phyloP scores from a whole-genome alignment of 2,888 invertebrate genomes.

The Scaptomyza tumidula region DNA sequence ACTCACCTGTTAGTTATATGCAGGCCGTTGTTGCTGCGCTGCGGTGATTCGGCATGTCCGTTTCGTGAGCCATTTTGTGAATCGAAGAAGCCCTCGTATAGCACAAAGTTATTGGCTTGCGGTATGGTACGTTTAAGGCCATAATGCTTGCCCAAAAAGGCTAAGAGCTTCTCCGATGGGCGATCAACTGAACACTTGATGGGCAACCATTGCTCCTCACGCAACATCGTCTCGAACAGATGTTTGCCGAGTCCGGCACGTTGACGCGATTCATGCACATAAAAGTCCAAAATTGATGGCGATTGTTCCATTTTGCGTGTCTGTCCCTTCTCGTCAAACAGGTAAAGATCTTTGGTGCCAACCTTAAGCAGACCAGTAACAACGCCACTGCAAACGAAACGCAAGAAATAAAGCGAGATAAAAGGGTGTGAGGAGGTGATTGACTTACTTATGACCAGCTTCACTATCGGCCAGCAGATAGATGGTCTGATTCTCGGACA shows the following conservation, averaged over 20 bases:
- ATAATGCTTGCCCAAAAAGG: conserved; percentile 94
- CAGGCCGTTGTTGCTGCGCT: conserved; percentile 69
- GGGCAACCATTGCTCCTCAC: conserved; percentile 89
- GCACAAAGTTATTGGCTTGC: conserved; percentile 95
- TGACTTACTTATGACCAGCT: conserved; percentile 86
- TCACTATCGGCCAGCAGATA: conserved; percentile 83
- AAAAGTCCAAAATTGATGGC: conserved; percentile 96
- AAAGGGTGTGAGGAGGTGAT: too few species aligned
- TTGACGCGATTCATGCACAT: conserved; percentile 93
- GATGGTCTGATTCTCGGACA: conserved; percentile 85
- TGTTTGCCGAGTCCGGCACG: conserved; percentile 93
- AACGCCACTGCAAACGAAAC: conserved; percentile 86
- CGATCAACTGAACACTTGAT: conserved; percentile 95
- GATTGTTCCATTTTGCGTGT: conserved; percentile 92
- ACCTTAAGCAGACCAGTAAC: conserved; percentile 96
- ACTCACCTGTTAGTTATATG: conserved; percentile 83
- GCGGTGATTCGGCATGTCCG: conserved; percentile 54
- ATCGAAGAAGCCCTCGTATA: conserved; percentile 92
- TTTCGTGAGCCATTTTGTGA: conserved; percentile 48
- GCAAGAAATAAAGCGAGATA: not conserved
- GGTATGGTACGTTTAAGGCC: conserved; percentile 87
- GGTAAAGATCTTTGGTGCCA: conserved; percentile 94
- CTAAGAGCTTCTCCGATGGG: conserved; percentile 94
- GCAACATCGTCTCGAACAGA: conserved; percentile 93
- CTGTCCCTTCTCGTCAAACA: conserved; percentile 89